Evolutionary conservation across 2,888 invertebrate species (phyloP).

Genomic region (Linhomoeus sp.): DNA sequence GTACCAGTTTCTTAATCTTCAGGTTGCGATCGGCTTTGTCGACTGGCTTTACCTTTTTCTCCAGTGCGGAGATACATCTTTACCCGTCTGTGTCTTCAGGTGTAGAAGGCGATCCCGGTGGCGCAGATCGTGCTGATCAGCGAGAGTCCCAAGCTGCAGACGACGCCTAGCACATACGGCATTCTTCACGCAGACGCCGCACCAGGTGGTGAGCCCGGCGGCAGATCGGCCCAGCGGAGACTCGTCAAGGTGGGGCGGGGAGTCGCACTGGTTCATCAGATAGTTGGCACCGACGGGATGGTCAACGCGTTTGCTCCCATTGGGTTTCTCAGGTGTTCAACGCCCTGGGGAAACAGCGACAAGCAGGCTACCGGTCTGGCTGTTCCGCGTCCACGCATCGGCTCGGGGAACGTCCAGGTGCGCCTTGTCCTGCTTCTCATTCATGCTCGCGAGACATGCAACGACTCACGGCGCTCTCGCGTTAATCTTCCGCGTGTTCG

Average conservation of each 20-base stretch:
- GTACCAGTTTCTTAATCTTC: too few relatives aligned
- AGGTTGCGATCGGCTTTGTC: too few relatives aligned
- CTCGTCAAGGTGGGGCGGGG: constrained; percentile 39
- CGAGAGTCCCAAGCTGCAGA: constrained; percentile 89
- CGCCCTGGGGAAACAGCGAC: constrained; percentile 66
- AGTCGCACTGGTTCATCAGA: too few relatives aligned
- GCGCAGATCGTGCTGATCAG: constrained; percentile 95
- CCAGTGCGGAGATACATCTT: too few relatives aligned
- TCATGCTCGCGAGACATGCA: not conserved
- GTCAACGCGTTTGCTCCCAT: too few relatives aligned
- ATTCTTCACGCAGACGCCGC: constrained; percentile 97
- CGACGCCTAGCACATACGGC: constrained; percentile 97
- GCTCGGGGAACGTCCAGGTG: constrained; percentile 89
- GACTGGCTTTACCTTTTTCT: too few relatives aligned
- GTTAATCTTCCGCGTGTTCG: constrained; percentile 76
- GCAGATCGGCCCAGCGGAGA: constrained; percentile 64
- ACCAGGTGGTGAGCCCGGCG: constrained; percentile 46
- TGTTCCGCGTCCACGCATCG: constrained; percentile 81
- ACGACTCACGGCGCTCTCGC: too few relatives aligned
- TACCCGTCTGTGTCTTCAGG: too few relatives aligned
- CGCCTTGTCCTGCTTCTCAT: not conserved
- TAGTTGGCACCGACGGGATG: too few relatives aligned
- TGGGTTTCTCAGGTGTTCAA: constrained; percentile 20
- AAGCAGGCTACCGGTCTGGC: constrained; percentile 74
- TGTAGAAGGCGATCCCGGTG: constrained; percentile 66